Evolutionary conservation across 2,797 vertebrate species (phyloP), one percentile per base, ranked within the genome.

Genomic region (Lithobates pipiens): DNA sequence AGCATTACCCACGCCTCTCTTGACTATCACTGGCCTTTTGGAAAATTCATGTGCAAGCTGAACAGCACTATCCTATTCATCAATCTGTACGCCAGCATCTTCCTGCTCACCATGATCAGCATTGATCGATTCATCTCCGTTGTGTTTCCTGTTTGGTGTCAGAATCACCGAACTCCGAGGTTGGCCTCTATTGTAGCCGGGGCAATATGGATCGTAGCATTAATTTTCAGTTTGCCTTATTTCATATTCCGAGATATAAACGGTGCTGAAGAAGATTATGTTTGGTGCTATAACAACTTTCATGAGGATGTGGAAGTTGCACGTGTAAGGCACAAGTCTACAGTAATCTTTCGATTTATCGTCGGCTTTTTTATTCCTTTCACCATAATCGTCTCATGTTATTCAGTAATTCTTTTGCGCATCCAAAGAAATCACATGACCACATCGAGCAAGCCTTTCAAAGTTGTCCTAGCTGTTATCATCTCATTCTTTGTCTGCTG

Each of bases 31-130:
- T 98, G 97, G 97, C 95, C 95, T 0, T 97, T 97, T 11, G 96
- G 97, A 10, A 96, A 91, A 71, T 95, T 97, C 75, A 94, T 97
- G 93, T 98, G 97, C 90, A 97, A 97, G 82, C 85, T 97, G 44
- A 97, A 96, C 92, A 96, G 93, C 89, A 93, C 95, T 1, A 86
- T 97, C 0, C 93, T 92, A 0, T 97, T 96, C 82, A 92, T 97
- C 57, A 97, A 97, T 91, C 95, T 97, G 95, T 97, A 96, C 6
- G 95, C 96, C 86, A 98, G 97, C 0, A 95, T 97, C 79, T 97
- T 96, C 93, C 95, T 96, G 67, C 91, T 98, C 90, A 95, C 93
- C 0, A 93, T 97, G 89, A 98, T 98, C 93, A 98, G 97, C 77
- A 87, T 95, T 61, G 97, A 97, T 88, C 95, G 97, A 80, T 97